Base-by-base conservation (phyloP, 2,888 invertebrate genomes). In the Hecatera dysodea region DNA sequence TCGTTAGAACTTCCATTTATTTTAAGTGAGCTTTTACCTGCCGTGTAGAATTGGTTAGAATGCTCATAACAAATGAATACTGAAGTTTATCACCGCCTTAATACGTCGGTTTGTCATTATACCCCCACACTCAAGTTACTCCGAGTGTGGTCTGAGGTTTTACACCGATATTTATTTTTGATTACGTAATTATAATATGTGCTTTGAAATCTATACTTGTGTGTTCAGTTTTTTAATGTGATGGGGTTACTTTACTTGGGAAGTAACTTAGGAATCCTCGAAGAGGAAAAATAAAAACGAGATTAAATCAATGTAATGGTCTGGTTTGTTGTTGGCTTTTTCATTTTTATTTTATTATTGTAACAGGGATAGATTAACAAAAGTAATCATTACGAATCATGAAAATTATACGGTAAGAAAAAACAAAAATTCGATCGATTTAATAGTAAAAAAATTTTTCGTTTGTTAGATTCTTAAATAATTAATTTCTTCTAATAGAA, bases 131-230 rank as follows among this genome's bases (percentile, higher is more conserved):
- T 90, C 86, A 73, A 65, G 78, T 90, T 90, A 88, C 90, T 71
- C 73, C 75, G 66, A 75, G 82, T 90, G 88, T 87, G 89, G 88
- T 90, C 86, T 81, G 80, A 78, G 82, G 74, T 81, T 82, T 78
- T 68, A 78, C 73, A 59, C 77, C 61, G 77, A 84, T 87, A 86
- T 90, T 89, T 88, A 87, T 87, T 88, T 90, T 89, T 90, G 88
- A 91, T 91, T 88, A 89, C 85, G 83, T 90, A 90, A 90, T 89
- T 89, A 88, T 87, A 86, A 86, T 83, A 79, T 80, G 52, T 75
- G 84, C 83, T 88, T 87, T 88, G 88, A 89, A 88, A 89, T 80
- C 77, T 86, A 92, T 90, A 90, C 86, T 75, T 66, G 69, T 80
- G 27, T 73, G 67, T 72, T 73, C 68, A 76, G 50, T 24, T 69